A percentile compares a stretch with the other conserved stretches of the same genome.
Evolutionary conservation across 1,140 invertebrate genomes (phyloP).

Genomic region (Trichonephila clavipes): DNA sequence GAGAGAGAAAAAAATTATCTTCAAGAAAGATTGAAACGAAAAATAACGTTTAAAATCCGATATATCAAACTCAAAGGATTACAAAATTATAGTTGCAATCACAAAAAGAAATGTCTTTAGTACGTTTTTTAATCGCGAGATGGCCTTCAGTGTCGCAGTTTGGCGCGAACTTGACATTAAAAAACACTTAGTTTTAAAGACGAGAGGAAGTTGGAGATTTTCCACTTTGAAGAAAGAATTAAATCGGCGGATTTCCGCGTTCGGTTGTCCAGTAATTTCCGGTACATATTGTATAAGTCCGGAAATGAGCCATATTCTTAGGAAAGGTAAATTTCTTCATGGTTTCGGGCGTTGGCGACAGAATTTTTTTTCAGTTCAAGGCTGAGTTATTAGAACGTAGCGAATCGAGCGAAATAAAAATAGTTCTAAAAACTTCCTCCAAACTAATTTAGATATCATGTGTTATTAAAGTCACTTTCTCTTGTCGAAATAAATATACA

Average conservation of each 20-base stretch:
- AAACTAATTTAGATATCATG: neutral
- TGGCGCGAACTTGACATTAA: slow-evolving; percentile 23
- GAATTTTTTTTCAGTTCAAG: slow-evolving; percentile 56
- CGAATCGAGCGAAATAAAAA: slow-evolving; percentile 32
- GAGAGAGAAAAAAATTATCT: too few species aligned
- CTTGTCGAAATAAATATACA: neutral
- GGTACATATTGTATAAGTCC: slow-evolving; percentile 61
- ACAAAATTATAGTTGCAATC: too few species aligned
- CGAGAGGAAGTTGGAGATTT: slow-evolving; percentile 58
- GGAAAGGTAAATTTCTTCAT: slow-evolving; percentile 65
- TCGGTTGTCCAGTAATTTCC: slow-evolving; percentile 67
- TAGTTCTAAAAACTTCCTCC: slow-evolving; percentile 27
- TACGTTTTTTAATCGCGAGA: slow-evolving; percentile 30
- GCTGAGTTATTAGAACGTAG: slow-evolving; percentile 66
- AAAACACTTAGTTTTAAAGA: neutral
- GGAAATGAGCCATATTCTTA: slow-evolving; percentile 65
- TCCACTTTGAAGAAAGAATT: slow-evolving; percentile 62
- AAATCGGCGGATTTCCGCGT: slow-evolving; percentile 67
- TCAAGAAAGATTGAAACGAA: too few species aligned
- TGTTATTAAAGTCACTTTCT: neutral
- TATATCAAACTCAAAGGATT: too few species aligned
- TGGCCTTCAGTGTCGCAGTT: slow-evolving; percentile 28
- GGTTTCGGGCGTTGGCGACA: slow-evolving; percentile 21
- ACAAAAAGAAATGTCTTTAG: neutral
- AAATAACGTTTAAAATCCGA: too few species aligned